Conservation (phyloP, 2,797 vertebrate genomes). For the Brachyalestes nurse region DNA sequence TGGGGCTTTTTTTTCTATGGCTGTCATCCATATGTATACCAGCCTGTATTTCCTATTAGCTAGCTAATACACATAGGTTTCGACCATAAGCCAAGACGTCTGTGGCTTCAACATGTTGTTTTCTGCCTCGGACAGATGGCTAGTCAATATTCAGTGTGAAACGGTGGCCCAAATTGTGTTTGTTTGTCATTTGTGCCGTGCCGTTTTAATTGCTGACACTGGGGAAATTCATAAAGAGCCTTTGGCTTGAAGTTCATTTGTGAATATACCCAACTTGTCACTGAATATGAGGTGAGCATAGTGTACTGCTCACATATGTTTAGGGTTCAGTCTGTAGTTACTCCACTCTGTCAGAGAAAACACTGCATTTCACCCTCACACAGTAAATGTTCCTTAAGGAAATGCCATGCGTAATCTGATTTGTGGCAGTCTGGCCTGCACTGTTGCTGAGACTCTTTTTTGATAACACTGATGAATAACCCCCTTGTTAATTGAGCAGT, state of each 20-base stretch:
- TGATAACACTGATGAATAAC: constrained; percentile 23
- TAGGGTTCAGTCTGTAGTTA: neutral
- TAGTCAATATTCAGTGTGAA: constrained; percentile 60
- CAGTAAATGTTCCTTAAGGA: neutral
- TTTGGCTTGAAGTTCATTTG: constrained; percentile 3
- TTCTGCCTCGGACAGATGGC: constrained; percentile 58
- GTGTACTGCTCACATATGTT: neutral
- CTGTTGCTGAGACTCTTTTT: neutral
- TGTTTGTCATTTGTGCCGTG: constrained; percentile 51
- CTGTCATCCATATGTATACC: constrained; percentile 57
- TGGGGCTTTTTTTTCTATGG: constrained; percentile 26
- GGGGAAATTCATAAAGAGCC: constrained; percentile 27
- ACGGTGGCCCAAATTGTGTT: constrained; percentile 54
- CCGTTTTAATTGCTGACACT: constrained; percentile 46
- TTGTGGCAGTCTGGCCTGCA: neutral
- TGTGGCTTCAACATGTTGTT: constrained; percentile 60
- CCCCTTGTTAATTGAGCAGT: neutral
- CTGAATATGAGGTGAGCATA: neutral
- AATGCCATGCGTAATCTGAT: constrained; percentile 21
- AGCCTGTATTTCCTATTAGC: constrained; percentile 58
- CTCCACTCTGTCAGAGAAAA: neutral
- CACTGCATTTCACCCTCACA: neutral
- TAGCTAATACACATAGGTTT: constrained; percentile 50
- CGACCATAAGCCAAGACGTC: constrained; percentile 54
- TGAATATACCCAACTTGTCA: neutral